Evolutionary conservation across 2,797 vertebrate species (phyloP).

Genomic region (Pagetopsis macropterus): DNA sequence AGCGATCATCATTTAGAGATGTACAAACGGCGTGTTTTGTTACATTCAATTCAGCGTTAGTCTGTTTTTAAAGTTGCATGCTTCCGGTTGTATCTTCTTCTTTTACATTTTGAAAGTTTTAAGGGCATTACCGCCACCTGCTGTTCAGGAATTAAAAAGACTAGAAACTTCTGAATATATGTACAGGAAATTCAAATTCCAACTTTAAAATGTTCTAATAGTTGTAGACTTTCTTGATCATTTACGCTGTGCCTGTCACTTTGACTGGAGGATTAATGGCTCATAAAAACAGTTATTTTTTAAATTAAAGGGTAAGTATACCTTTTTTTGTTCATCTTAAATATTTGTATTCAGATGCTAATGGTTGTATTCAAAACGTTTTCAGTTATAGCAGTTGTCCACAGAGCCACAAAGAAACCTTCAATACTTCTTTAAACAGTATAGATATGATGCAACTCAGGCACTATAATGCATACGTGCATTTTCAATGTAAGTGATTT

Average conservation of each 20-base stretch:
- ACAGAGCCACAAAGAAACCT: not conserved
- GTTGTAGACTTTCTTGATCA: not conserved
- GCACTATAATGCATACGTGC: too few species aligned
- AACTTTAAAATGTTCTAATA: not conserved
- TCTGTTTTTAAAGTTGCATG: not conserved
- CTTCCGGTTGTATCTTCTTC: constrained; percentile 42
- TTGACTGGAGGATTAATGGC: not conserved
- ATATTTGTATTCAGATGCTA: not conserved
- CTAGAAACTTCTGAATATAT: too few species aligned
- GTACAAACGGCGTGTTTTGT: not conserved
- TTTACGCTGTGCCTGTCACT: not conserved
- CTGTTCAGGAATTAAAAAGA: not conserved
- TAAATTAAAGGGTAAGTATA: too few species aligned
- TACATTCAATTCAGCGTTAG: not conserved
- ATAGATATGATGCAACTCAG: too few species aligned
- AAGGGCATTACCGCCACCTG: constrained; percentile 29
- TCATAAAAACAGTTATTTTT: not conserved
- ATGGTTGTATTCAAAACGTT: not conserved
- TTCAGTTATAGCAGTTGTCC: not conserved
- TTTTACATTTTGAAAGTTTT: rapidly evolving
- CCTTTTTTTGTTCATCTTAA: not conserved
- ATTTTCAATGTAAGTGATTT: too few species aligned
- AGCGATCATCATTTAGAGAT: not conserved
- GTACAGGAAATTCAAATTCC: not conserved
- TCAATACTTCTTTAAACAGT: too few species aligned